Evolutionary conservation across 2,888 invertebrate genomes (phyloP), one percentile per base, ranked within the genome.

Genomic region (Microctonus brassicae): DNA sequence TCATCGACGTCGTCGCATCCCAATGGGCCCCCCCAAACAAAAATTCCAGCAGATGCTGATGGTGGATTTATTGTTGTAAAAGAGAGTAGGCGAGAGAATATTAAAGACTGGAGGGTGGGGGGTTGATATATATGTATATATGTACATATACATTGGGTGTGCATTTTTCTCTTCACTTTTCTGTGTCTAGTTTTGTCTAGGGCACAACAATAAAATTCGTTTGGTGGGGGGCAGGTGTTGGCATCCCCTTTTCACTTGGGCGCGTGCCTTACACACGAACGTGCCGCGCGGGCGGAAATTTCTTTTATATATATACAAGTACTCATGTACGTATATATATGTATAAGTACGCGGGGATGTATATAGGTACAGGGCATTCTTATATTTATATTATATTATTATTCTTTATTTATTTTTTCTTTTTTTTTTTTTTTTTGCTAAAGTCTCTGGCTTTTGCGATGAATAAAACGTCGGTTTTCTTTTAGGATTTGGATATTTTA

Each of bases 261-360:
- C 87, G 87, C 87, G 87, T 87, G 87, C 86, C 87, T 82, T 85
- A 86, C 87, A 87, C 87, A 87, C 86, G 87, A 47, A 47, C 47
- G 17, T 39, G 39, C 39, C 39, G 47, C 85, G 87, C 83, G 82
- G 87, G 87, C 86, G 87, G 85, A 80, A 78, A 74, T 75, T 72
- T 64, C 73, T 77, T 33, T 17, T 47, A 47, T 47, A 5, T 7
- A 29, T 29, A 7, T 29, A 7, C 7, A 29, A 7, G 4, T 29
- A 29, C 29, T 5, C 7, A 29, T 29, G 7, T 29, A n/a, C n/a
- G n/a, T n/a, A n/a, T 39, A 39, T 2, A 4, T 11, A 39, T 39
- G 39, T 39, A n/a, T 13, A 6, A n/a, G 36, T 36, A 11, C 11
- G 36, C 1, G 36, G 7, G 36, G 7, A 11, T 36, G 36, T 36